phyloP scores from a whole-genome alignment of 1,140 invertebrate species.

The Rhyacophila brunnea region DNA sequence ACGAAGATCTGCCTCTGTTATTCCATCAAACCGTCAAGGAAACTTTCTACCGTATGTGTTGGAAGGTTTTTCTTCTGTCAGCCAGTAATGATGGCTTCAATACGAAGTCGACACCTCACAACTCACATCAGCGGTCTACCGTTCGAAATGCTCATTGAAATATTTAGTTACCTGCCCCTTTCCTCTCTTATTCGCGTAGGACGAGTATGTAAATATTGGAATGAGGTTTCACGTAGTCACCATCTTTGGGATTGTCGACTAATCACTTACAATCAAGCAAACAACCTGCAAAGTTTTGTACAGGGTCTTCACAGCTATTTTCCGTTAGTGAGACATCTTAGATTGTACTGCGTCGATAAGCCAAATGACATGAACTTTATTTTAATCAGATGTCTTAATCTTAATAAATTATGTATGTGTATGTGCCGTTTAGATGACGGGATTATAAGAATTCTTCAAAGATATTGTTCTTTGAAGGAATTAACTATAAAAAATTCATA shows the following conservation, averaged over 20 bases:
- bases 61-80: no score
- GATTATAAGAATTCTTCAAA: background rate
- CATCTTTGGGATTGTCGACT: slow-evolving; percentile 43
- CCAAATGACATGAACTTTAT: no score
- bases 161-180: slow-evolving; percentile 46
- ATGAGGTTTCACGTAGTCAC: slow-evolving; percentile 39
- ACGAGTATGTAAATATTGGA: slow-evolving; percentile 45
- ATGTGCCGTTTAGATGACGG: slow-evolving; percentile 4
- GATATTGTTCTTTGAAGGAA: background rate
- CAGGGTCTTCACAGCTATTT: slow-evolving; percentile 1
- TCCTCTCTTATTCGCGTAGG: slow-evolving; percentile 42
- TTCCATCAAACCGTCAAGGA: no score
- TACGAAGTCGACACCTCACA: no score
- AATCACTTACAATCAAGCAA: slow-evolving; percentile 42
- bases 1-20: no score
- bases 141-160: slow-evolving; percentile 45
- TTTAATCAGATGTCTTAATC: background rate
- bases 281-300: slow-evolving; percentile 3
- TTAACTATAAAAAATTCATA: slow-evolving; percentile 9
- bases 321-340: slow-evolving; percentile 11
- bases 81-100: no score
- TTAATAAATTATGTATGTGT: slow-evolving; percentile 1
- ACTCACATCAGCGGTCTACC: slow-evolving; percentile 44
- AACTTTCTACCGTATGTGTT: no score
- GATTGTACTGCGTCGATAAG: background rate